Evolutionary conservation across 2,797 vertebrate species (phyloP), one percentile per base, ranked within the genome.

Genomic region (Sebastes matsubarae): DNA sequence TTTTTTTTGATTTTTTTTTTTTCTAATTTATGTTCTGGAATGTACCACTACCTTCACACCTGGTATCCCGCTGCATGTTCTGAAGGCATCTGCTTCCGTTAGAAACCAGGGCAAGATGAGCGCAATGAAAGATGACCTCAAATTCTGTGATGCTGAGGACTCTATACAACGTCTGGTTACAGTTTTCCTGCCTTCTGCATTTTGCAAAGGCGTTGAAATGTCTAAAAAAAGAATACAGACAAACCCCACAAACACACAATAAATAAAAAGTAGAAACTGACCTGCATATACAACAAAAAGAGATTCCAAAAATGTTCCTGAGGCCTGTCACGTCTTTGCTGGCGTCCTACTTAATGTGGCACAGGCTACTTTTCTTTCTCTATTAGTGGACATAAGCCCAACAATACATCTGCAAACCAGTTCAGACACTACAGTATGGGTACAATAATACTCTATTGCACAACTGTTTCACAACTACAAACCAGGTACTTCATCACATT

Each of bases 1-100:
- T 89, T 82, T 86, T 84, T 86, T 87, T 74, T 81, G 81, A 5
- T 6, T 42, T 42, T 42, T 86, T 87, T 75, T 52, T 83, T 84
- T 83, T 90, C 86, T 89, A 91, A 89, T 86, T 89, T 86, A 91
- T 86, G 88, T 89, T 94, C 84, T 92, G 54, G 91, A 90, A 83
- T 86, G 64, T 84, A 91, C 71, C 78, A 80, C 85, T 77, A 80
- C 75, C 79, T 86, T 90, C 87, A 89, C 85, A 93, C 78, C 82
- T 91, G 82, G 68, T 75, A 63, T 81, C 54, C 81, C 60, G 36
- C 72, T 80, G 80, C 85, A 76, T 34, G 88, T 86, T 88, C 72
- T 83, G 74, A 94, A 89, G 84, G 61, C 63, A 77, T 87, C 79
- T 82, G 70, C 75, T 86, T 88, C 65, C 4, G 29, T 81, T 72